Evolutionary conservation across 1,140 invertebrate genomes (phyloP).

Genomic region (Araneus ventricosus): DNA sequence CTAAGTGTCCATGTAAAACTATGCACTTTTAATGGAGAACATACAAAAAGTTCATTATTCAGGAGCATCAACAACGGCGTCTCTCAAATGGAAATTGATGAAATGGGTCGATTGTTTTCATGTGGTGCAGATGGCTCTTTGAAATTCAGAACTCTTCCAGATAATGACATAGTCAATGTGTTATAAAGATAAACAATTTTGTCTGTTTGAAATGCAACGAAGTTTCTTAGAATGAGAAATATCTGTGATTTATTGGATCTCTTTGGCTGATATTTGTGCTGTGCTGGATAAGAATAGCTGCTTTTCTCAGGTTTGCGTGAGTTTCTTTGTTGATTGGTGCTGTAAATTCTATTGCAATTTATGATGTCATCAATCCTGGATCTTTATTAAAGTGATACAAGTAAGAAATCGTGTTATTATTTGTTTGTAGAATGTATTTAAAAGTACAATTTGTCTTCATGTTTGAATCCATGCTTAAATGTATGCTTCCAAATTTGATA

Average conservation of each 20-base stretch:
- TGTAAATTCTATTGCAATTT: constrained; percentile 55
- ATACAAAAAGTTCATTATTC: constrained; percentile 92
- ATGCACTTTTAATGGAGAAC: constrained; percentile 94
- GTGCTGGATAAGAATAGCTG: constrained; percentile 58
- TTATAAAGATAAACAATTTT: constrained; percentile 56
- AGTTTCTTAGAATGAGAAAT: constrained; percentile 62
- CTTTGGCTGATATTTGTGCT: constrained; percentile 36
- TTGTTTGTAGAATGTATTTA: constrained; percentile 1
- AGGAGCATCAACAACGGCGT: constrained; percentile 98
- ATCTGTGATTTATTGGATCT: constrained; percentile 72
- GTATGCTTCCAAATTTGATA: constrained; percentile 3
- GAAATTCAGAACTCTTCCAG: constrained; percentile 95
- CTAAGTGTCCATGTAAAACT: constrained; percentile 91
- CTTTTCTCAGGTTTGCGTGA: constrained; percentile 66
- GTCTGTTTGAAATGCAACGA: constrained; percentile 70
- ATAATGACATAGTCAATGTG: constrained; percentile 81
- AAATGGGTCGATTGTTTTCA: constrained; percentile 92
- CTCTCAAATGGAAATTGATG: constrained; percentile 95
- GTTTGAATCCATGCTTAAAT: neutral
- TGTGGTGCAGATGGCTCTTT: constrained; percentile 99
- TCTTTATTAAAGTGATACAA: constrained; percentile 18
- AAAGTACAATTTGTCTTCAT: constrained; percentile 38
- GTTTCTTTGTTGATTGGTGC: constrained; percentile 70
- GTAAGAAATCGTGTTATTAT: neutral
- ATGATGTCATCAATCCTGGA: constrained; percentile 18